Evolutionary conservation across 2,797 vertebrate species (phyloP).

Genomic region (Pseudochaenichthys georgianus): DNA sequence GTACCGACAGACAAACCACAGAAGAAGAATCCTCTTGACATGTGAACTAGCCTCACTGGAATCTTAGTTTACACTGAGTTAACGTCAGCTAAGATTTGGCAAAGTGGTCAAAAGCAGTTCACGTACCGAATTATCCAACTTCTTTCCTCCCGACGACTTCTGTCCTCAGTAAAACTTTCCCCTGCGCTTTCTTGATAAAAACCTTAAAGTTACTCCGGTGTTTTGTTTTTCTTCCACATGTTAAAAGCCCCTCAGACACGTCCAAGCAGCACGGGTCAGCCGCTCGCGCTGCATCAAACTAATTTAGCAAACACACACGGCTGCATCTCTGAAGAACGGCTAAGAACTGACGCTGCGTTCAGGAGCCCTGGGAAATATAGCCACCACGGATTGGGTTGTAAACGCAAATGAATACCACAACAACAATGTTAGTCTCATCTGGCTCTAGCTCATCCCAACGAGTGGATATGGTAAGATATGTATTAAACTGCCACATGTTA

Average conservation of each 20-base stretch:
- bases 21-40: not conserved
- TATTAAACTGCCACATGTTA: too few relatives aligned
- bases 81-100: constrained; percentile 23
- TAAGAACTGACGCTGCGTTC: constrained; percentile 49
- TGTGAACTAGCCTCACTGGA: not conserved
- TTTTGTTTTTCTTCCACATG: constrained; percentile 60
- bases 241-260: constrained; percentile 39
- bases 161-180: constrained; percentile 6
- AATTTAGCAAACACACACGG: constrained; percentile 20
- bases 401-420: too few relatives aligned
- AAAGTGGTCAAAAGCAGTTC: constrained; percentile 29
- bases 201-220: constrained; percentile 27
- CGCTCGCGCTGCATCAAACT: constrained; percentile 17
- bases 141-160: constrained; percentile 21
- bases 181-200: not conserved
- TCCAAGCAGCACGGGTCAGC: constrained; percentile 35
- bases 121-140: constrained; percentile 65
- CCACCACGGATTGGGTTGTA: accelerated
- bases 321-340: constrained; percentile 41
- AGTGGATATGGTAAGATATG: not conserved
- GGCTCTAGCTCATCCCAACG: not conserved
- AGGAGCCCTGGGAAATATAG: not conserved
- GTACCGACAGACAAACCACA: not conserved
- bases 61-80: not conserved
- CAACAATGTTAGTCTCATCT: not conserved